Evolutionary conservation across 2,888 invertebrate species (phyloP), one percentile per base, ranked within the genome.

Genomic region (Palloptera scutellata): DNA sequence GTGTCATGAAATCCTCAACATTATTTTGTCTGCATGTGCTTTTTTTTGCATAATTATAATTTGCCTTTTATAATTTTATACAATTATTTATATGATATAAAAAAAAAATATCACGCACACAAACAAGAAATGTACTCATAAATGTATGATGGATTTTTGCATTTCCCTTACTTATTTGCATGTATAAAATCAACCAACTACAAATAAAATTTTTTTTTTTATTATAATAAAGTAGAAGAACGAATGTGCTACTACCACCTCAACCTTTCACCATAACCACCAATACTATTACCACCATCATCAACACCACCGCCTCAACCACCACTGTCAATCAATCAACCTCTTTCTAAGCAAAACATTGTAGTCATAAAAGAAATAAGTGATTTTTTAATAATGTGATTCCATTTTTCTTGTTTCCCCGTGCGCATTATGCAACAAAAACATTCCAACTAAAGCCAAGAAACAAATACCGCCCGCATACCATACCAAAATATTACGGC

Each of bases 381-480:
- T 30, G 30, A 30, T 4, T 30, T 30, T 71, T 51, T 17, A 62
- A 52, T 70, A 70, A 74, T 30, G 67, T 74, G 74, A 70, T 75
- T 75, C 75, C 70, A 73, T 77, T 78, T 77, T 69, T 78, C 70
- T 75, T 76, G 73, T 69, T 73, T 67, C 61, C 61, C 61, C 63
- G 48, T 48, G 66, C 66, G 53, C 62, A 13, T 20, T 48, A 15
- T 19, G 48, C 15, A 45, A 30, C 30, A 30, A 30, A 30, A 30
- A 30, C 6, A 30, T 4, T 30, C 30, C 30, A 30, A 30, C 30
- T 30, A 6, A 30, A 30, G 6, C 30, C 30, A 30, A 30, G 6
- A 30, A 30, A 30, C 30, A 30, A 30, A 30, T 30, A 6, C 6
- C 30, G 6, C 30, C 30, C 6, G 30, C 6, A 30, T 30, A 30